A percentile compares a stretch with the other conserved stretches of the same genome.
Evolutionary conservation across 2,113 vertebrate genomes (phyloP).

Genomic region (Scopus umbretta): DNA sequence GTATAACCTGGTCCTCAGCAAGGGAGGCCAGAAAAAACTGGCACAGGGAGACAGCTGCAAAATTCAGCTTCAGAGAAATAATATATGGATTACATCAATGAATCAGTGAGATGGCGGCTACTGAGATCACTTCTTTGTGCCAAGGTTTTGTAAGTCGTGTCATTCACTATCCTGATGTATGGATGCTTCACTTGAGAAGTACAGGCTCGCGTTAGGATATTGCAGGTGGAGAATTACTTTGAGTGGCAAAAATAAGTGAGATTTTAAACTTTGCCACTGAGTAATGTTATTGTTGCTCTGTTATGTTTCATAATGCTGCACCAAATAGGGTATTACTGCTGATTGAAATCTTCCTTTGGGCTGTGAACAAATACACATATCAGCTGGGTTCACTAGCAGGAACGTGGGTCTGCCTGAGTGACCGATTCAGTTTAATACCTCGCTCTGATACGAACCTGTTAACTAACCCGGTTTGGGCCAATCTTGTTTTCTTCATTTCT

Average conservation of each 20-base stretch:
- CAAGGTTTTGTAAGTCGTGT: slow-evolving; percentile 5
- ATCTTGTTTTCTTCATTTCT: not conserved
- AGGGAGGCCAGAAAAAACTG: not conserved
- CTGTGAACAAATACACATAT: not conserved
- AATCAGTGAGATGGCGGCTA: slow-evolving; percentile 9
- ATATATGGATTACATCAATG: not conserved
- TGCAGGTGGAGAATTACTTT: slow-evolving; percentile 36
- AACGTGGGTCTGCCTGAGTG: not conserved
- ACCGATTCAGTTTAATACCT: not conserved
- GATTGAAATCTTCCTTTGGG: not conserved
- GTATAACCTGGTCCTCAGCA: not conserved
- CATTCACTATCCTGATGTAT: slow-evolving; percentile 25
- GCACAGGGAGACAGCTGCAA: not conserved
- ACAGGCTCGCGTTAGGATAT: slow-evolving; percentile 1
- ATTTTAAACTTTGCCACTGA: slow-evolving; percentile 45
- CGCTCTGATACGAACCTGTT: not conserved
- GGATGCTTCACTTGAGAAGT: slow-evolving; percentile 35
- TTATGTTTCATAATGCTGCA: slow-evolving; percentile 13
- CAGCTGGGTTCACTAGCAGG: not conserved
- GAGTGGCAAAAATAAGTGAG: slow-evolving; percentile 40
- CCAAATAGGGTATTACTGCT: not conserved
- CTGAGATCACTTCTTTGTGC: slow-evolving; percentile 5
- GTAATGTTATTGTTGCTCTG: slow-evolving; percentile 17
- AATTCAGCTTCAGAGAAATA: not conserved
- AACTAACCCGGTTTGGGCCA: not conserved